Conservation (phyloP, 2,888 invertebrate species). For the Schizaphis graminum region DNA sequence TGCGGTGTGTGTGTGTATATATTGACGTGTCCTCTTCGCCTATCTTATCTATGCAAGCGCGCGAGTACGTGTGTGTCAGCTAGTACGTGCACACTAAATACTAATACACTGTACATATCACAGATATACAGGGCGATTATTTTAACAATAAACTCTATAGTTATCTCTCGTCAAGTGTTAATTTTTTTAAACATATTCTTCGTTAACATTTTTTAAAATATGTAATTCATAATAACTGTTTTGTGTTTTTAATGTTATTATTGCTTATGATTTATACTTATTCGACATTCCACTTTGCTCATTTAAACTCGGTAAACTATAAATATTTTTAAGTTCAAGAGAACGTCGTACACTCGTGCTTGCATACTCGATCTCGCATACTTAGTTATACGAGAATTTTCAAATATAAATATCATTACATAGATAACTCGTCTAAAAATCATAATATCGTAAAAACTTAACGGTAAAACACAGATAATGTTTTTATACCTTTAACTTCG, state of each 20-base stretch:
- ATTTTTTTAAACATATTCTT: neutral
- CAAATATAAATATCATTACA: neutral
- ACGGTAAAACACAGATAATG: too few relatives aligned
- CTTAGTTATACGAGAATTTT: neutral
- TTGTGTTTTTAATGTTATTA: too few relatives aligned
- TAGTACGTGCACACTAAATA: neutral
- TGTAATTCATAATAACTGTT: too few relatives aligned
- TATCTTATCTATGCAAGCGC: constrained; percentile 49
- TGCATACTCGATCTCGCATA: neutral
- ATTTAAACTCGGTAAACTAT: neutral
- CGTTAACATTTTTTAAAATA: neutral
- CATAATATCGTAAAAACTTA: too few relatives aligned
- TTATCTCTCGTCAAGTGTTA: neutral
- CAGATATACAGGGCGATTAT: neutral
- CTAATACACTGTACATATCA: neutral
- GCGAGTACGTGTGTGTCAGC: neutral
- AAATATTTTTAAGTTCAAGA: neutral
- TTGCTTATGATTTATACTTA: too few relatives aligned
- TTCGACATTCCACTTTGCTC: neutral
- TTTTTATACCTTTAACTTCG: too few relatives aligned
- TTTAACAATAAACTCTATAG: neutral
- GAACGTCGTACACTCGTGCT: neutral
- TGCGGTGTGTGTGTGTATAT: constrained; percentile 3
- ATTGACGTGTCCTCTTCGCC: constrained; percentile 50
- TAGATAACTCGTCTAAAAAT: too few relatives aligned